Base-by-base conservation (phyloP, 2,888 invertebrate species). In the Tinea pellionella region DNA sequence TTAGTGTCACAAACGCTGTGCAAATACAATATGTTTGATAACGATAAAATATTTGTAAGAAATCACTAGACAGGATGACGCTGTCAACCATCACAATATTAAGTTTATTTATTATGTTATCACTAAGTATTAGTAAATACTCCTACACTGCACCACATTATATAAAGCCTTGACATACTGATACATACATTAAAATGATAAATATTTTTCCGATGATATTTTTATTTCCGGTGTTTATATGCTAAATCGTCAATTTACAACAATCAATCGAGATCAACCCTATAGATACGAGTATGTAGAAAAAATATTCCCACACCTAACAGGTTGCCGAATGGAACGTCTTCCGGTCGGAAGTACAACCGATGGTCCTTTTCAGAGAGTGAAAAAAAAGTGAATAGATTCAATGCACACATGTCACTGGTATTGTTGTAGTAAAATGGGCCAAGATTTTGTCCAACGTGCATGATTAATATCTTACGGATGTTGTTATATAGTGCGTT, bases 291-390 rank as follows among this genome's bases (percentile, higher is more conserved):
- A 13, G 32, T 32, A 32, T 13, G n/a, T 24, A 24, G 6, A 78
- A 82, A 80, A 79, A 80, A 77, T 68, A 68, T 85, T 85, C 85
- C 78, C 85, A 85, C 80, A 80, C 70, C 67, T 67, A 78, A 82
- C 86, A 86, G 85, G 85, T 87, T 84, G 78, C 73, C 79, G 74
- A 80, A 80, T 77, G 76, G 73, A 68, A 71, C 70, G 77, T 66
- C 77, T 85, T 86, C 86, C 85, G 82, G 83, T 79, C 82, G 86
- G 86, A 87, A 87, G 86, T 85, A 72, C 70, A 74, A 77, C 78
- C 75, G 78, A 76, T 80, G 79, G 82, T 80, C 78, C 77, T 78
- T 78, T 74, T 68, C 63, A 64, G 51, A 64, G 51, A 53, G 29
- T 71, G 73, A 72, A 74, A 77, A 75, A 72, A 68, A 66, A 63